Conservation (phyloP, 2,888 invertebrate genomes). For the Cosmia trapezina region DNA sequence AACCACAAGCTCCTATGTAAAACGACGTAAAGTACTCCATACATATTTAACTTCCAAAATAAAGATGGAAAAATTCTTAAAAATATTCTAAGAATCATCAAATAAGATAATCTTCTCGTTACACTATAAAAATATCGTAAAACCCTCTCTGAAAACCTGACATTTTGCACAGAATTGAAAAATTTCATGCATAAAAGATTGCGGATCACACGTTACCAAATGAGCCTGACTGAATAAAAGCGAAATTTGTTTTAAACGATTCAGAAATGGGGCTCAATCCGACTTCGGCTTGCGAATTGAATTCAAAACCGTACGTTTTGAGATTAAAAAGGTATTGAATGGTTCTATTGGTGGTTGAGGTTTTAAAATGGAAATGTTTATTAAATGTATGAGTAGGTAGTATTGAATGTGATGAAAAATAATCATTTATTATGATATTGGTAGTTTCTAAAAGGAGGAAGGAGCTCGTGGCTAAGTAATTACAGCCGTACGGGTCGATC, state of each 20-base stretch:
- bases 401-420: not conserved
- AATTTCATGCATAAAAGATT: conserved; percentile 70
- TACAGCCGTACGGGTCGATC: too few species aligned
- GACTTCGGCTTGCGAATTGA: conserved; percentile 51
- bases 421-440: too few species aligned
- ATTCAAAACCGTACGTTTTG: conserved; percentile 56
- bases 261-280: conserved; percentile 39
- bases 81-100: not conserved
- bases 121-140: conserved; percentile 50
- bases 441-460: too few species aligned
- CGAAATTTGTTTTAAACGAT: conserved; percentile 65
- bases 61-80: not conserved
- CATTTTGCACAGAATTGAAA: conserved; percentile 58
- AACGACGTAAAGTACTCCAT: not conserved
- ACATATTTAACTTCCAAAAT: conserved; percentile 2
- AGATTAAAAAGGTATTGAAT: conserved; percentile 48
- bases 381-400: conserved; percentile 5
- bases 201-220: conserved; percentile 55
- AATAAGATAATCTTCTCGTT: conserved; percentile 25
- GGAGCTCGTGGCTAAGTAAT: too few species aligned
- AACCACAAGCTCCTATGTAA: not conserved
- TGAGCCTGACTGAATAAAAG: conserved; percentile 62
- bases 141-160: conserved; percentile 41
- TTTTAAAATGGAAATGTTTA: conserved; percentile 19
- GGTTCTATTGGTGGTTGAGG: conserved; percentile 11